Percentiles rank a stretch among this genome's conserved stretches.
Evolutionary conservation across 2,888 invertebrate genomes (phyloP).

Genomic region (Carterocephalus palaemon): DNA sequence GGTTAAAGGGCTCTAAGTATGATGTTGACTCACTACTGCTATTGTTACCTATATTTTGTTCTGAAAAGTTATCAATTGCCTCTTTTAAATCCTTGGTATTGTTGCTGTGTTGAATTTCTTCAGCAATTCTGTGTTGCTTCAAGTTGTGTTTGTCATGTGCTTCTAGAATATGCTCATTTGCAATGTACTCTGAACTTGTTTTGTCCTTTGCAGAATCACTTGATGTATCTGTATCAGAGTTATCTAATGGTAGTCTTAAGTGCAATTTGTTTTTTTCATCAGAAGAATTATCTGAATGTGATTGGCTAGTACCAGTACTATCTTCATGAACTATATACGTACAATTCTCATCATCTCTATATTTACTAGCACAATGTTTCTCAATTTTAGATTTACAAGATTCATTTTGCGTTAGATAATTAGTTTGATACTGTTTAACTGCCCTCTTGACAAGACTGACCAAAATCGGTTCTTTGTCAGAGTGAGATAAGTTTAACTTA

Average conservation of each 20-base stretch:
- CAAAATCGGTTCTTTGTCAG: constrained; percentile 57
- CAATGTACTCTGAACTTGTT: constrained; percentile 67
- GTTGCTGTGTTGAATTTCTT: constrained; percentile 17
- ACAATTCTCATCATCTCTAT: constrained; percentile 62
- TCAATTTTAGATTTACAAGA: constrained; percentile 36
- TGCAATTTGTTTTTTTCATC: constrained; percentile 71
- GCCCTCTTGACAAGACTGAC: constrained; percentile 55
- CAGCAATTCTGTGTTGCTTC: constrained; percentile 3
- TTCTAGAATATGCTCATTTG: constrained; percentile 52
- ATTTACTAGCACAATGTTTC: constrained; percentile 33
- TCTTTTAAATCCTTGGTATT: constrained; percentile 28
- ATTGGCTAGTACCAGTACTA: constrained; percentile 57
- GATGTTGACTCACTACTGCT: constrained; percentile 70
- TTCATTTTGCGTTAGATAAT: constrained; percentile 41
- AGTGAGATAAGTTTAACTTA: constrained; percentile 50
- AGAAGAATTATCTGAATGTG: constrained; percentile 68
- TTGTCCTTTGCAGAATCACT: constrained; percentile 65
- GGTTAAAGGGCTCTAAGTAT: constrained; percentile 59
- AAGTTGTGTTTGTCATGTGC: constrained; percentile 14
- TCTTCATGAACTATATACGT: constrained; percentile 72
- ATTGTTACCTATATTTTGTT: constrained; percentile 45
- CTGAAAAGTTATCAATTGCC: constrained; percentile 34
- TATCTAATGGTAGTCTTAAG: constrained; percentile 59
- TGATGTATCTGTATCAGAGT: constrained; percentile 73
- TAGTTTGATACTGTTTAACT: constrained; percentile 43